A percentile compares a stretch with the other conserved stretches of the same genome.
phyloP scores from a whole-genome alignment of 1,140 invertebrate species.

The Neuroterus valhalla region DNA sequence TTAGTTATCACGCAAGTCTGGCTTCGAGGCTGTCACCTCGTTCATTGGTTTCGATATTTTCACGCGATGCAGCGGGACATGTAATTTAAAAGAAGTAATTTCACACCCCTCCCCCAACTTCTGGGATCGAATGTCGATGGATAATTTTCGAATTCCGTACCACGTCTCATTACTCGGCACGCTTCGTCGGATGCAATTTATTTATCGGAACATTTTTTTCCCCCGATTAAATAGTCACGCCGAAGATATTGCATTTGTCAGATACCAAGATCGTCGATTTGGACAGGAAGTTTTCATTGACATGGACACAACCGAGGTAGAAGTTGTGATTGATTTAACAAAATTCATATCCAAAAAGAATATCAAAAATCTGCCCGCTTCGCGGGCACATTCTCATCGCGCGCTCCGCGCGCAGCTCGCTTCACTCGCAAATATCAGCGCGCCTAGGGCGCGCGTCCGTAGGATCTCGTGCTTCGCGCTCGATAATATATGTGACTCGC shows the following conservation, averaged over 20 bases:
- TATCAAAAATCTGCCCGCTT: no score
- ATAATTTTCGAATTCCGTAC: constrained; percentile 51
- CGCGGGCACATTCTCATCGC: no score
- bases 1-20: constrained; percentile 60
- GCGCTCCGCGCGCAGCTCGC: no score
- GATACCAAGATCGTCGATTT: background rate
- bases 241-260: background rate
- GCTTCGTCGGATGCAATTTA: constrained; percentile 20
- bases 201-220: background rate
- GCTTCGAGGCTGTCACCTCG: constrained; percentile 66
- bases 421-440: no score
- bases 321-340: no score
- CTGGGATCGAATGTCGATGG: constrained; percentile 42
- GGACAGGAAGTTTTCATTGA: constrained; percentile 10
- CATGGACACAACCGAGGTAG: no score
- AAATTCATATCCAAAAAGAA: no score
- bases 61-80: constrained; percentile 47
- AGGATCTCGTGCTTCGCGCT: no score
- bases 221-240: constrained; percentile 10
- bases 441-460: no score
- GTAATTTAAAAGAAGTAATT: constrained; percentile 49
- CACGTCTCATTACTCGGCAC: constrained; percentile 51
- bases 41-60: constrained; percentile 66
- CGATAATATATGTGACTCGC: no score
- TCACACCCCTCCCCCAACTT: constrained; percentile 39